Conservation (phyloP, 2,888 invertebrate species). For the Ptychoptera contaminata region DNA sequence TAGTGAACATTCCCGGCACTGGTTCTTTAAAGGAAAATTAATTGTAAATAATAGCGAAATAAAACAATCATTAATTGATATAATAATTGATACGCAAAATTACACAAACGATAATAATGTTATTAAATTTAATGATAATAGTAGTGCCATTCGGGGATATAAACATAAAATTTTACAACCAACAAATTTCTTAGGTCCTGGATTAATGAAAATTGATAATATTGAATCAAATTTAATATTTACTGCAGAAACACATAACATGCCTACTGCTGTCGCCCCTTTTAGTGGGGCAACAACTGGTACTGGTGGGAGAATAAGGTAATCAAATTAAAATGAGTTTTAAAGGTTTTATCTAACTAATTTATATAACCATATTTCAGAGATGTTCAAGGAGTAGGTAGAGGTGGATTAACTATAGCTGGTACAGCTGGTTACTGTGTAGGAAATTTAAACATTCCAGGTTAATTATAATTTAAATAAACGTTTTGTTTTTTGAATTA, state of each 20-base stretch:
- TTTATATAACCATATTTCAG: slow-evolving; percentile 25
- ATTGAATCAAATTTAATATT: slow-evolving; percentile 79
- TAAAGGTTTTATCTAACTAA: neutral
- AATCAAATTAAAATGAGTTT: neutral
- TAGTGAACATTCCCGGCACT: slow-evolving; percentile 96
- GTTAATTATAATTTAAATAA: slow-evolving; percentile 28
- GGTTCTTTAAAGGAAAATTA: slow-evolving; percentile 94
- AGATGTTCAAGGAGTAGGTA: slow-evolving; percentile 89
- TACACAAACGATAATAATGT: slow-evolving; percentile 82
- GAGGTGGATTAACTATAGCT: slow-evolving; percentile 86
- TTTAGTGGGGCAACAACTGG: slow-evolving; percentile 98
- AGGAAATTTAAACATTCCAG: slow-evolving; percentile 81
- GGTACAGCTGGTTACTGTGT: slow-evolving; percentile 95
- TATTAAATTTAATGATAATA: slow-evolving; percentile 94
- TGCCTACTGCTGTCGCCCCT: slow-evolving; percentile 93
- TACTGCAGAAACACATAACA: slow-evolving; percentile 98
- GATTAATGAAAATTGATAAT: slow-evolving; percentile 40
- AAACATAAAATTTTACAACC: slow-evolving; percentile 54
- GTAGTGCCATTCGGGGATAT: slow-evolving; percentile 83
- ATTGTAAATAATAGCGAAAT: slow-evolving; percentile 61
- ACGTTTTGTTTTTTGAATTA: neutral
- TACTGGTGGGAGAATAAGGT: slow-evolving; percentile 76
- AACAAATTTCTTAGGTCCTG: slow-evolving; percentile 37
- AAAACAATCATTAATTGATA: slow-evolving; percentile 72
- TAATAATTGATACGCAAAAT: slow-evolving; percentile 82